These are phyloP conservation scores for Dryas iulia DNA, from an alignment of 1,140 invertebrate genomes.

Conservation along the genomic window DNA sequence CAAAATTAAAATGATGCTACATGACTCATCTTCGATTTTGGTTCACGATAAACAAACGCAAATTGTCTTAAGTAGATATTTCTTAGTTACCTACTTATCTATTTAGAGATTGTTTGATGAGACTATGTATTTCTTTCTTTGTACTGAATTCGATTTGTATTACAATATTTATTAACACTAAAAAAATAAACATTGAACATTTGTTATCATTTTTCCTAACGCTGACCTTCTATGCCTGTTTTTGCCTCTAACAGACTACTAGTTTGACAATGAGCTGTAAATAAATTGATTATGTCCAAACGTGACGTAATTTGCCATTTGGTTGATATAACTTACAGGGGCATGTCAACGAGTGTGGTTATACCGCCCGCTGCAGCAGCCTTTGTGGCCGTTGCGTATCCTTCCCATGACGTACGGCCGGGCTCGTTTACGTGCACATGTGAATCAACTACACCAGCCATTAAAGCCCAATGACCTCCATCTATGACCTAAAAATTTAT, in stretches of 20 bases:
- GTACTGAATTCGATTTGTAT: too few relatives aligned
- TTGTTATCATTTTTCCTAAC: background rate
- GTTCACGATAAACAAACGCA: too few relatives aligned
- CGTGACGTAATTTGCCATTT: background rate
- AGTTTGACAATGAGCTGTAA: background rate
- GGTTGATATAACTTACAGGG: conserved; percentile 79
- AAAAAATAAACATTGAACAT: too few relatives aligned
- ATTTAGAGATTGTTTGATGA: too few relatives aligned
- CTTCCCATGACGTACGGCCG: conserved; percentile 88
- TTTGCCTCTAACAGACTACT: background rate
- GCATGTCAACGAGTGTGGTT: conserved; percentile 88
- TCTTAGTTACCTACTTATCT: too few relatives aligned
- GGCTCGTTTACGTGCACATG: conserved; percentile 95
- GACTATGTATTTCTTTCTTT: too few relatives aligned
- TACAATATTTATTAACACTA: too few relatives aligned
- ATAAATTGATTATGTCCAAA: background rate
- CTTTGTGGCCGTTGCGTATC: conserved; percentile 84
- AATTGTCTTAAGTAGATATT: too few relatives aligned
- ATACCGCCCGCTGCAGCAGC: conserved; percentile 87
- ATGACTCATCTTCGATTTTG: too few relatives aligned
- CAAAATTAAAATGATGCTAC: too few relatives aligned
- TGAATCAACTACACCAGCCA: conserved; percentile 93
- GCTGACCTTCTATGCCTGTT: background rate
- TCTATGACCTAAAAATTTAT: conserved; percentile 64
- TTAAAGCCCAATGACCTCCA: conserved; percentile 82